Evolutionary conservation across 2,797 vertebrate species (phyloP).

Genomic region (Tinamus major): DNA sequence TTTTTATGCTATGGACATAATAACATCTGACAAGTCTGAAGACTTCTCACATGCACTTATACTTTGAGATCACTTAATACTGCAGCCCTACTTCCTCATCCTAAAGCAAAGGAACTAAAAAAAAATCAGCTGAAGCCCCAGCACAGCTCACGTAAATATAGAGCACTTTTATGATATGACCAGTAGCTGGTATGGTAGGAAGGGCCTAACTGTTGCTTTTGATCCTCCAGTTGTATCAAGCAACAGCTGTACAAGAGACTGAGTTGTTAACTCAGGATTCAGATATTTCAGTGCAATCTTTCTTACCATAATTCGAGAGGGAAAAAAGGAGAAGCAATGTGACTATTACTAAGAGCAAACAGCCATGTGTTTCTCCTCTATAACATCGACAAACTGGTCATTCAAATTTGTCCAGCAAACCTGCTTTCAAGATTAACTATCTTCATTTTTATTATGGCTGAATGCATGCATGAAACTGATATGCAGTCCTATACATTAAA

Average conservation of each 20-base stretch:
- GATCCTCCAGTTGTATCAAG: neutral
- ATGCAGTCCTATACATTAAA: neutral
- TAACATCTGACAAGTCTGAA: neutral
- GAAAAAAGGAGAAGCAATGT: neutral
- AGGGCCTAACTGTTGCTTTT: neutral
- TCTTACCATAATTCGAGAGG: neutral
- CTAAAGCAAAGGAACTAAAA: neutral
- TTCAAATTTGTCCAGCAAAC: neutral
- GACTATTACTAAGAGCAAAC: neutral
- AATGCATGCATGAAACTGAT: neutral
- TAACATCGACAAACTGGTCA: neutral
- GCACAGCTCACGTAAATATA: neutral
- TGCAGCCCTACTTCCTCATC: neutral
- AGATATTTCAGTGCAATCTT: neutral
- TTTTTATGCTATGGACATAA: neutral
- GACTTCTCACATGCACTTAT: neutral
- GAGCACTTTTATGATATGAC: neutral
- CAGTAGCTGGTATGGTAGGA: neutral
- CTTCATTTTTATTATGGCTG: neutral
- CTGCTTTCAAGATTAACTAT: neutral
- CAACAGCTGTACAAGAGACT: neutral
- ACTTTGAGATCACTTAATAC: neutral
- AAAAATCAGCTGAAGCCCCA: neutral
- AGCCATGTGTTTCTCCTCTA: neutral
- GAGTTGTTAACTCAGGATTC: neutral